Evolutionary conservation across 2,888 invertebrate genomes (phyloP), one percentile per base, ranked within the genome.

Genomic region (Watsonalla cultraria): DNA sequence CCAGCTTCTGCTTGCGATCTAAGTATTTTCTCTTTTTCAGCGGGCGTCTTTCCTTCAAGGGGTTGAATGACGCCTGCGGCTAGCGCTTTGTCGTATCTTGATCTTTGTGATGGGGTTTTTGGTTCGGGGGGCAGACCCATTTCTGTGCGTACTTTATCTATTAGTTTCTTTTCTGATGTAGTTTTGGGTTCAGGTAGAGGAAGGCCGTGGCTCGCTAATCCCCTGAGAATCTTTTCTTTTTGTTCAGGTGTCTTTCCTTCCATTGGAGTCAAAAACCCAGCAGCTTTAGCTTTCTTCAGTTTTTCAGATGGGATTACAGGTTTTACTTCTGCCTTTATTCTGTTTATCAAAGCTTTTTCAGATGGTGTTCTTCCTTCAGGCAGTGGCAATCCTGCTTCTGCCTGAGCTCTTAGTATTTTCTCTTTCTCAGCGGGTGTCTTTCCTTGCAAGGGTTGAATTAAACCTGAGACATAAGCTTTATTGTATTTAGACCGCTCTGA

Each of bases 321-420:
- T 55, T 59, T 66, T 5, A 74, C 51, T 9, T 46, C 47, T 4
- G 51, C 51, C 55, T 59, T 66, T 5, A 74, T 49, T 61, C 66
- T 70, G 0, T 58, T 54, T 33, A 73, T 62, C 7, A 74, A 11
- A 47, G 56, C 54, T 54, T 69, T 71, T 58, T 72, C 69, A 0
- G 75, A 74, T 0, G 65, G 11, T 7, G 73, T 70, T 47, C 66
- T 50, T 8, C 74, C 74, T 60, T 70, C 64, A 0, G 75, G 73
- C 5, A 76, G 48, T 5, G 68, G 63, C 37, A 76, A 53, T 4
- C 68, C 71, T 35, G 63, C 51, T 24, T 68, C 57, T 5, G 60
- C 64, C 54, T 68, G 64, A 9, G 56, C 57, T 52, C 54, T 55
- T 6, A 77, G 51, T 6, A 70, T 64, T 54, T 64, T 64, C 60